Percentiles rank a stretch among this genome's conserved stretches.
phyloP scores from a whole-genome alignment of 2,797 vertebrate genomes.

The Micrastur ruficollis region DNA sequence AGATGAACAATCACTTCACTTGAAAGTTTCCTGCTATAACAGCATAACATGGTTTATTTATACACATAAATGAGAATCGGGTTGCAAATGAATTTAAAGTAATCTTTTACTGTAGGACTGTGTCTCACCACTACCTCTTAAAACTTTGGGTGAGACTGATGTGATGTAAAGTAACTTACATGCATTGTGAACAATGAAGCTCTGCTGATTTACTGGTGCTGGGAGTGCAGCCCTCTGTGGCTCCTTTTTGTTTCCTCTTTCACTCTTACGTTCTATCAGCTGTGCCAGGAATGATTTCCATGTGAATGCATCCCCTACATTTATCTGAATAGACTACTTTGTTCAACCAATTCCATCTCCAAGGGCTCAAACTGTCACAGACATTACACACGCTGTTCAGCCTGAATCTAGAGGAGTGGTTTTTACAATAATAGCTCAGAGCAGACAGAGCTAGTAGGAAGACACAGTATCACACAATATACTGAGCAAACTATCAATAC shows the following conservation, averaged over 20 bases:
- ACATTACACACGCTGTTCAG: constrained; percentile 9
- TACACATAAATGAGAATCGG: background rate
- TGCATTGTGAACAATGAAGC: background rate
- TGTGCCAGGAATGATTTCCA: constrained; percentile 52
- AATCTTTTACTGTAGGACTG: background rate
- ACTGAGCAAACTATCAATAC: background rate
- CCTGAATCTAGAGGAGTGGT: background rate
- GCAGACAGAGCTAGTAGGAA: background rate
- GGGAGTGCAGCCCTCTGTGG: background rate
- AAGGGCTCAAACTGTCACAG: constrained; percentile 32
- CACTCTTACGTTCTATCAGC: background rate
- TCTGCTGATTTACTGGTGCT: background rate
- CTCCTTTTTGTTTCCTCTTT: background rate
- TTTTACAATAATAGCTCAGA: background rate
- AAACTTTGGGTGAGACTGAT: background rate
- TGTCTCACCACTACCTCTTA: background rate
- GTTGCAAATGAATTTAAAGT: background rate
- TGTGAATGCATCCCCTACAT: constrained; percentile 38
- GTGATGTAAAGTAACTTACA: background rate
- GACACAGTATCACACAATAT: background rate
- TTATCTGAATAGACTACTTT: constrained; percentile 49
- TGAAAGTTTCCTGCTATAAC: background rate
- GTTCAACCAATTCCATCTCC: constrained; percentile 32
- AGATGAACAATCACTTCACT: background rate
- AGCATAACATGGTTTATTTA: background rate